Evolutionary conservation across 2,797 vertebrate species (phyloP).

Genomic region (Pristis pectinata): DNA sequence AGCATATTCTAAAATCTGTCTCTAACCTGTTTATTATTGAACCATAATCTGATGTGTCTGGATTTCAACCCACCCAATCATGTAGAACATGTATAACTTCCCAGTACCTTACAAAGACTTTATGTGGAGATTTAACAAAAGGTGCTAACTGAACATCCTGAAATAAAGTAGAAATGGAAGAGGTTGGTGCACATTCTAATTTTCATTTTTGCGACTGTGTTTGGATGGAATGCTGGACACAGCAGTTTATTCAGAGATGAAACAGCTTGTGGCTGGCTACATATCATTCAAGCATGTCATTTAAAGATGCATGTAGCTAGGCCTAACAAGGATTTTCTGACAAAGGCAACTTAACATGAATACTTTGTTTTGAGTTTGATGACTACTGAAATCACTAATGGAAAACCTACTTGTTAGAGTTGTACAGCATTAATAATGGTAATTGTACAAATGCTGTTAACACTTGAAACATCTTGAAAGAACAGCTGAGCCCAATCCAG

Average conservation of each 20-base stretch:
- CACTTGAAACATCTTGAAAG: background rate
- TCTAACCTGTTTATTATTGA: background rate
- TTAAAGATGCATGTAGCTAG: background rate
- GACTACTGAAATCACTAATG: background rate
- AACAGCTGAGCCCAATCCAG: background rate
- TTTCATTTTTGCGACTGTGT: background rate
- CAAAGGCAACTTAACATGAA: background rate
- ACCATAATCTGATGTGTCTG: background rate
- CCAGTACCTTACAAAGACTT: background rate
- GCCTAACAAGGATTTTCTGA: background rate
- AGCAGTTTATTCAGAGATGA: background rate
- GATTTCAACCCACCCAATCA: background rate
- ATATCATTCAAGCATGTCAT: background rate
- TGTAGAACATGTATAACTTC: background rate
- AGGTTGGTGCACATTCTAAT: background rate
- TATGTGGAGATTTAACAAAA: background rate
- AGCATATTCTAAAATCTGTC: background rate
- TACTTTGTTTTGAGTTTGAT: background rate
- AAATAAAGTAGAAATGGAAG: background rate
- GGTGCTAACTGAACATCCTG: background rate
- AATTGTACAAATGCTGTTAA: background rate
- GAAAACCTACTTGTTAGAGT: background rate
- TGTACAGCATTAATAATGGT: background rate
- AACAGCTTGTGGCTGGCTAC: background rate
- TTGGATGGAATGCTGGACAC: background rate